phyloP scores from a whole-genome alignment of 35 echinoderm and acorn worm species.

The Lytechinus pictus region DNA sequence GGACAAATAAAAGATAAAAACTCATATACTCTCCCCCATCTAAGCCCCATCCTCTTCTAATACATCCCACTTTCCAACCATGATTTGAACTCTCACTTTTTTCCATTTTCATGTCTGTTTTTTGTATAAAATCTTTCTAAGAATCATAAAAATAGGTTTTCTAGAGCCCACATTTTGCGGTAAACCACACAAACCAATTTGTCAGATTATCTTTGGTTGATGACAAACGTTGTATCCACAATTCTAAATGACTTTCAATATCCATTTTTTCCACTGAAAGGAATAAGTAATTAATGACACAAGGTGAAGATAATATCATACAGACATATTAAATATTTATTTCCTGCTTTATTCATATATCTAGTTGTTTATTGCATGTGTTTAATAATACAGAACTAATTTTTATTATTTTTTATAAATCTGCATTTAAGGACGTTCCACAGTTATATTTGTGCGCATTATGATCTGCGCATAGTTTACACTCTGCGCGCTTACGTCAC shows the following conservation, averaged over 20 bases:
- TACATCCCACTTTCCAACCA: neutral
- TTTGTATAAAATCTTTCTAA: neutral
- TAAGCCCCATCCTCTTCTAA: neutral
- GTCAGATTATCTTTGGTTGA: neutral
- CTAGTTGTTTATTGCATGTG: no score
- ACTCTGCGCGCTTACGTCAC: no score
- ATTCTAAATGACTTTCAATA: neutral
- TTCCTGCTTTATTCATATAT: no score
- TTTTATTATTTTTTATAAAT: no score
- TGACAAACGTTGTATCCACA: neutral
- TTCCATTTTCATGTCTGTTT: neutral
- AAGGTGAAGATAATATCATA: neutral
- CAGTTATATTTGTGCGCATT: no score
- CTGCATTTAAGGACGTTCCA: no score
- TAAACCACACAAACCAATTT: neutral
- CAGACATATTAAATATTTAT: neutral
- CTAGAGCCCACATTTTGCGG: neutral
- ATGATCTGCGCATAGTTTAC: no score
- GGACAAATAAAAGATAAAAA: neutral
- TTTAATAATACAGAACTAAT: no score
- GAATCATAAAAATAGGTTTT: neutral
- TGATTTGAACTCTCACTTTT: neutral
- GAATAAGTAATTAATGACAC: neutral
- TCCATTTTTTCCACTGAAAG: neutral
- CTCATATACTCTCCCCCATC: neutral